Percentiles rank a stretch among this genome's conserved stretches.
phyloP scores from a whole-genome alignment of 2,113 vertebrate genomes.

The Percopsis transmontana region DNA sequence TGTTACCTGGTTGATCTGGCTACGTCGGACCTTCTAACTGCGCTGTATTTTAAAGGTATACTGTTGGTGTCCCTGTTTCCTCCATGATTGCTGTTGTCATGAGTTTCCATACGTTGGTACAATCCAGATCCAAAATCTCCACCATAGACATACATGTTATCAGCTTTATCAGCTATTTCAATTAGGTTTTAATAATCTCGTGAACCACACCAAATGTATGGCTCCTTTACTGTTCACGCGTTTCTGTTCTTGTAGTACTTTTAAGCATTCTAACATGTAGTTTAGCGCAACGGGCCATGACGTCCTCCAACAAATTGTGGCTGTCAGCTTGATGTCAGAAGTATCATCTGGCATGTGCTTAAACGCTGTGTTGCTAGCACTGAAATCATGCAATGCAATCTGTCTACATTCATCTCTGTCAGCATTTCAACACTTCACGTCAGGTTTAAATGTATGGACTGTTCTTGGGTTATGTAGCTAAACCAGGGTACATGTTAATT shows the following conservation, averaged over 20 bases:
- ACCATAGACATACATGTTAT: not conserved
- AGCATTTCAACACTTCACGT: too few species aligned
- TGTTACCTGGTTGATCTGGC: slow-evolving; percentile 82
- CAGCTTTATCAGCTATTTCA: slow-evolving; percentile 4
- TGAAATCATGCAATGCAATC: too few species aligned
- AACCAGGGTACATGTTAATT: slow-evolving; percentile 1
- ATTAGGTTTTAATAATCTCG: not conserved
- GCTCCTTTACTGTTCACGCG: slow-evolving; percentile 2
- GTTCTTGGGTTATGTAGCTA: too few species aligned
- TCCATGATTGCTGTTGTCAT: not conserved
- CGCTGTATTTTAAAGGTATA: slow-evolving; percentile 81
- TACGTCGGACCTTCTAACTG: slow-evolving; percentile 80
- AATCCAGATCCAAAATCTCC: not conserved
- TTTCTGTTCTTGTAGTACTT: not conserved
- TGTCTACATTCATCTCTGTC: too few species aligned
- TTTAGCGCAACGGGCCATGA: too few species aligned
- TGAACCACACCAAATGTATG: too few species aligned
- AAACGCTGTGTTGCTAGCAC: too few species aligned
- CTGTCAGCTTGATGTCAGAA: not conserved
- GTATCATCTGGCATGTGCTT: not conserved
- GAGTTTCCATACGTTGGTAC: not conserved
- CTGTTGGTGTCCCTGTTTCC: not conserved
- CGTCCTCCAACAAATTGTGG: not conserved
- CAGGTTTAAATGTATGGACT: too few species aligned
- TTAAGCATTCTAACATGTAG: not conserved